phyloP scores from a whole-genome alignment of 30 jellyfish, hydroid and myxozoan genomes.

The Chrysaora quinquecirrha region DNA sequence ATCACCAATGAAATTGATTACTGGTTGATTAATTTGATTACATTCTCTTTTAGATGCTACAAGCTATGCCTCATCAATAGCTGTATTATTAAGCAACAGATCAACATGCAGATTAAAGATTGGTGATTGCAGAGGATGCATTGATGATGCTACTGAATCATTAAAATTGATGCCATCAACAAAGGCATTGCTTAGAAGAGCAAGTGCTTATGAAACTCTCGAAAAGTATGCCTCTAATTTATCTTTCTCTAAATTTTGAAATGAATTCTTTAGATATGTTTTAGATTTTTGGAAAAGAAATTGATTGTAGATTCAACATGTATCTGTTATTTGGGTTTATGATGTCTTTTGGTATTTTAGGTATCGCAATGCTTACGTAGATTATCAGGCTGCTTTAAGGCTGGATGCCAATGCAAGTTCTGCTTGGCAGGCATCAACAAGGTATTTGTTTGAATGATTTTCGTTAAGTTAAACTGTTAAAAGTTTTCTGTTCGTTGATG shows the following conservation, averaged over 20 bases:
- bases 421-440: slow-evolving; percentile 68
- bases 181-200: slow-evolving; percentile 85
- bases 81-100: slow-evolving; percentile 78
- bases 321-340: not conserved
- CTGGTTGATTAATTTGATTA: too few relatives aligned
- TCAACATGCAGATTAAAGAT: slow-evolving; percentile 68
- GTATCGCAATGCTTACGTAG: slow-evolving; percentile 82
- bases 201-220: slow-evolving; percentile 81
- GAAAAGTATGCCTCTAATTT: slow-evolving; percentile 77
- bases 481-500: too few relatives aligned
- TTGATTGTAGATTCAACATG: too few relatives aligned
- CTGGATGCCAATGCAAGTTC: slow-evolving; percentile 52
- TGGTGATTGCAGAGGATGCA: slow-evolving; percentile 90
- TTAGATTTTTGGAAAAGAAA: too few relatives aligned
- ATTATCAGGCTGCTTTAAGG: slow-evolving; percentile 63
- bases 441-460: too few relatives aligned
- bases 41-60: slow-evolving; percentile 30
- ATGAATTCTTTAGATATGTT: too few relatives aligned
- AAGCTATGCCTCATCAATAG: slow-evolving; percentile 53
- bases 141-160: slow-evolving; percentile 80
- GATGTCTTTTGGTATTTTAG: slow-evolving; percentile 38
- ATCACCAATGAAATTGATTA: too few relatives aligned
- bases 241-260: not conserved
- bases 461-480: too few relatives aligned
- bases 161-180: slow-evolving; percentile 61